phyloP scores from a whole-genome alignment of 2,888 invertebrate species.

The Cheilosia urbana region DNA sequence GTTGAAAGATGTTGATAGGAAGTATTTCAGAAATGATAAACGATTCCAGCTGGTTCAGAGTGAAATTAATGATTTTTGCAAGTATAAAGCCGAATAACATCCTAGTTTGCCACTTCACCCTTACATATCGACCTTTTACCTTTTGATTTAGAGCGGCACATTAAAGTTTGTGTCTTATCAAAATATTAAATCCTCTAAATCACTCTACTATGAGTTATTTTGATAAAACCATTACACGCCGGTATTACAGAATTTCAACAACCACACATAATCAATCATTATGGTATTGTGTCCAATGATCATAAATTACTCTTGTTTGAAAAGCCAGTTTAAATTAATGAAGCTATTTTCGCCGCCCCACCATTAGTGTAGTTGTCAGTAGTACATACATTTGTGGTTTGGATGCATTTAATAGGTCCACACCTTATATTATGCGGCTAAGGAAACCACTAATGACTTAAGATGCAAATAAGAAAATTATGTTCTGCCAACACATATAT shows the following conservation, averaged over 20 bases:
- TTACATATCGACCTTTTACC: not conserved
- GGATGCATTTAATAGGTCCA: conserved; percentile 36
- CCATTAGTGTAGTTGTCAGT: conserved; percentile 19
- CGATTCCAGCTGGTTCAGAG: not conserved
- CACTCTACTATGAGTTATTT: conserved; percentile 17
- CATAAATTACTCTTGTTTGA: conserved; percentile 58
- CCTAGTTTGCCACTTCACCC: too few relatives aligned
- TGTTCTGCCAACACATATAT: not conserved
- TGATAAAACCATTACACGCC: conserved; percentile 42
- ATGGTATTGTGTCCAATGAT: conserved; percentile 58
- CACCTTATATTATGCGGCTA: conserved; percentile 30
- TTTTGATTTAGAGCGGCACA: conserved; percentile 1
- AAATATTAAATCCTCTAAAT: conserved; percentile 31
- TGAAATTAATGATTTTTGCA: conserved; percentile 22
- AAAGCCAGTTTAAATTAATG: conserved; percentile 63
- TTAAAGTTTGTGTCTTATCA: conserved; percentile 20
- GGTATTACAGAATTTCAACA: conserved; percentile 32
- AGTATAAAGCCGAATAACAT: not conserved
- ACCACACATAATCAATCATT: conserved; percentile 64
- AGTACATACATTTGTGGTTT: conserved; percentile 45
- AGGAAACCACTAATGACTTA: conserved; percentile 60
- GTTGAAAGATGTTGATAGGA: conserved; percentile 18
- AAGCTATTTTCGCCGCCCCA: conserved; percentile 46
- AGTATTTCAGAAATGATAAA: conserved; percentile 29
- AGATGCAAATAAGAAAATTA: conserved; percentile 46